Evolutionary conservation across 2,888 invertebrate species (phyloP).

Genomic region (Nezara viridula): DNA sequence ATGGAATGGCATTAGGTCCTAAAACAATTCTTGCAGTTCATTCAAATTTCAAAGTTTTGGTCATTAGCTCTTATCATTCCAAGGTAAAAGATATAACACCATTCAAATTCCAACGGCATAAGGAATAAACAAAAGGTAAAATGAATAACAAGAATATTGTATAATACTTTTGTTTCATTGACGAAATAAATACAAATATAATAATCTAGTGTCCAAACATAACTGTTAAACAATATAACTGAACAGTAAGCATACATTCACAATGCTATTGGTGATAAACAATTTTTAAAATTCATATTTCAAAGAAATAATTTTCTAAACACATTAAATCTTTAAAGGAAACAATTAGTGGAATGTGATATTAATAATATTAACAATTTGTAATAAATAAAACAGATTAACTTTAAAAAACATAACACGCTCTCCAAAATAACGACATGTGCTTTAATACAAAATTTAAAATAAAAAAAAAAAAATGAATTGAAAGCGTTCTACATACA

Average conservation of each 20-base stretch:
- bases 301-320: constrained; percentile 49
- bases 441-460: constrained; percentile 47
- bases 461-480: background rate
- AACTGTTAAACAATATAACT: constrained; percentile 55
- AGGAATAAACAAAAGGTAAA: background rate
- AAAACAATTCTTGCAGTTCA: too few relatives aligned
- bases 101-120: too few relatives aligned
- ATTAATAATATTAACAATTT: constrained; percentile 56
- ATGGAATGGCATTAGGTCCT: too few relatives aligned
- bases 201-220: constrained; percentile 59
- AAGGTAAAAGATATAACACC: too few relatives aligned
- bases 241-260: constrained; percentile 48
- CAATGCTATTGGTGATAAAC: background rate
- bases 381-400: constrained; percentile 56
- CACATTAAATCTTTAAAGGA: constrained; percentile 26
- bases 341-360: constrained; percentile 55
- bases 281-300: background rate
- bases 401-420: constrained; percentile 57
- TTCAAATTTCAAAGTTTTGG: too few relatives aligned
- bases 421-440: constrained; percentile 45
- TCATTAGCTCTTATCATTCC: too few relatives aligned
- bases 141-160: constrained; percentile 3
- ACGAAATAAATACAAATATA: constrained; percentile 59
- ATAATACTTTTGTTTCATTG: constrained; percentile 57
- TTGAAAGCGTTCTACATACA: constrained; percentile 44